Base-by-base conservation (phyloP, 2,888 invertebrate genomes). In the Oligia strigilis region DNA sequence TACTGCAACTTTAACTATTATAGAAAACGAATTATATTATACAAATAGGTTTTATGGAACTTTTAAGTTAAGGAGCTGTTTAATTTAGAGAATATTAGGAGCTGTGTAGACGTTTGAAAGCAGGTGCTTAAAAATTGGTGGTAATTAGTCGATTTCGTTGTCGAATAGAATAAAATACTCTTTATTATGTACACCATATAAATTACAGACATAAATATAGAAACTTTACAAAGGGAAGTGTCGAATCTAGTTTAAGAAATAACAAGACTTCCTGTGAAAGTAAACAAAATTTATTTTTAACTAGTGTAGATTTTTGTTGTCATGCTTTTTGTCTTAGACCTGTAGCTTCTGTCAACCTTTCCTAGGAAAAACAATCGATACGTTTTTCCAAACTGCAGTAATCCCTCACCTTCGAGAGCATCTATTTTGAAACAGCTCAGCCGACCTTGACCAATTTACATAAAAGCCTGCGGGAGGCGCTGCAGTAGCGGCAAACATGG, bases 381-480 rank as follows among this genome's bases (percentile, higher is more conserved):
- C 0, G 0, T 70, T 77, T 75, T 75, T 62, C 13, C 19, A 78
- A 36, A 70, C 80, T 81, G 75, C 77, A 85, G 84, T 77, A 86
- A 86, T 73, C 74, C 60, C 77, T 84, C 74, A 83, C 80, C 78
- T 81, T 81, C 81, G 82, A 76, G 75, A 82, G 72, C 43, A 77
- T 85, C 83, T 90, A 92, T 91, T 92, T 89, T 85, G 72, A 88
- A 85, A 83, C 88, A 88, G 78, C 82, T 90, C 72, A 58, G 71
- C 75, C 86, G 92, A 92, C 94, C 94, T 94, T 94, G 94, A 91
- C 92, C 92, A 85, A 92, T 91, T 93, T 93, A 91, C 90, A 91
- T 92, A 90, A 90, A 90, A 91, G 91, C 91, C 92, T 92, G 92
- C 92, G 93, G 92, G 93, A 91, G 91, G 89, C 89, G 92, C 90